Percentiles rank a stretch among this genome's conserved stretches.
phyloP scores from a whole-genome alignment of 1,140 invertebrate genomes.

The Palaemon carinicauda region DNA sequence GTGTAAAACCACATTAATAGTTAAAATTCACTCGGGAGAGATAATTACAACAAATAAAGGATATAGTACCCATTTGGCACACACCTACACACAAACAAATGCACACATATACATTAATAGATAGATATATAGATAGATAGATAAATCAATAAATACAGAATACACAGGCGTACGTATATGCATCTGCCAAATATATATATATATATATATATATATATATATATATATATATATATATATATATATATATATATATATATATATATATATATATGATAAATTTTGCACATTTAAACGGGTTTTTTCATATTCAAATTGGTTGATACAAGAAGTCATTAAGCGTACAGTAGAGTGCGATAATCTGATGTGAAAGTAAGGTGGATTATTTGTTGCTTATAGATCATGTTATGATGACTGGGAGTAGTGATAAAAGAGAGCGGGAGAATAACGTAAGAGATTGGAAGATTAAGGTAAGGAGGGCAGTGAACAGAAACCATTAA shows the following conservation, averaged over 20 bases:
- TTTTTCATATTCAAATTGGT: not conserved
- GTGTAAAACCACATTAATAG: no score
- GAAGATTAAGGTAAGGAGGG: no score
- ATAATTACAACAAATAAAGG: no score
- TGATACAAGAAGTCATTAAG: not conserved
- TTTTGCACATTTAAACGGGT: not conserved
- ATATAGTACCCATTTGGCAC: not conserved
- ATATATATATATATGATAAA: not conserved
- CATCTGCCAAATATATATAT: not conserved
- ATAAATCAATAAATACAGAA: not conserved
- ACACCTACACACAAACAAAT: no score
- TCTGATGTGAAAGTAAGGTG: no score
- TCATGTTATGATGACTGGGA: no score
- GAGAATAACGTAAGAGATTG: no score
- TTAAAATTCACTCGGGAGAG: no score
- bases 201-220: not conserved
- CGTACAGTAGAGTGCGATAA: no score
- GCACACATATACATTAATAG: not conserved
- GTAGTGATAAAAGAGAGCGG: no score
- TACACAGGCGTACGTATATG: not conserved
- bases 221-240: slow-evolving; percentile 5
- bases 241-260: slow-evolving; percentile 9
- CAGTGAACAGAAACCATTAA: no score
- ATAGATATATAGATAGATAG: not conserved
- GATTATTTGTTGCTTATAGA: no score